Evolutionary conservation across 2,888 invertebrate genomes (phyloP), one percentile per base, ranked within the genome.

Genomic region (Pogonocherus hispidulus): DNA sequence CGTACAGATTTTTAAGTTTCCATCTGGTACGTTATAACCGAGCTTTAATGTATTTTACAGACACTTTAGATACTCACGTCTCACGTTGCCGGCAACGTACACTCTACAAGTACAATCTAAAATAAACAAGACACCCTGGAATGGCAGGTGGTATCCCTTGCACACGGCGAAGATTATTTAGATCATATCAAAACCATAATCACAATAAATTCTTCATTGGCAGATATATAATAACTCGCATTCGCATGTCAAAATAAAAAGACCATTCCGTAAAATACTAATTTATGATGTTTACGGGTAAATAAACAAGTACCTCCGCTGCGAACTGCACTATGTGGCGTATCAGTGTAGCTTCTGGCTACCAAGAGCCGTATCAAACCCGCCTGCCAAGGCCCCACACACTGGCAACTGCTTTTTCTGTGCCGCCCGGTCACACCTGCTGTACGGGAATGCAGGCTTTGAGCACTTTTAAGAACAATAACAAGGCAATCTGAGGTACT

Each of bases 381-480:
- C 60, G 63, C 68, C 72, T 55, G 67, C 70, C 67, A 62, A 73
- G 75, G 73, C 74, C 74, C 71, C 75, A 74, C 74, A 72, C 72
- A 75, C 74, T 47, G 71, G 59, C 69, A 64, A 64, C 62, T 69
- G 68, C 65, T 76, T 71, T 71, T 72, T 46, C 47, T 32, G 49
- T 56, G 67, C 69, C 66, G 68, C 63, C 57, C 60, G 70, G 74
- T 77, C 73, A 74, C 77, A 77, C 75, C 77, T 77, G 77, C 77
- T 72, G 46, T 66, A 69, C 66, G 75, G 71, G 77, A 77, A 77
- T 77, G 77, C 72, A 66, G 75, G 71, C 70, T 63, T 59, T 27
- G 14, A 57, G 9, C 4, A 1, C 8, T 32, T 52, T 35, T 52
- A 14, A 56, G 55, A 41, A 37, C 35, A 18, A 14, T 57, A 22